Percentiles rank a stretch among this genome's conserved stretches.
Conservation (phyloP, 2,113 vertebrate species). For the Lagopus muta region DNA sequence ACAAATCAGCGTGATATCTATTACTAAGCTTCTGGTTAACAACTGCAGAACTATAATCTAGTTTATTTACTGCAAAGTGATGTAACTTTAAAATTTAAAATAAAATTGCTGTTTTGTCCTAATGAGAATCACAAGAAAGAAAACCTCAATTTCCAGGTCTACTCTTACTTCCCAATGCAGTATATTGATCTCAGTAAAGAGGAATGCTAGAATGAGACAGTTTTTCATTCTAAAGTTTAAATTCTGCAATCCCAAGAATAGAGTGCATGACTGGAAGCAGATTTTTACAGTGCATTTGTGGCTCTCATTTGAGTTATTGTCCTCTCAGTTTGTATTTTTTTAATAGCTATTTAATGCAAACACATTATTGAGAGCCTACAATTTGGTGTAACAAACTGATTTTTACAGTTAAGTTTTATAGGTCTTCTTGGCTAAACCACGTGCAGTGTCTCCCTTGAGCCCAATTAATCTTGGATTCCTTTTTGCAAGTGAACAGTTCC, state of each 20-base stretch:
- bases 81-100: not conserved
- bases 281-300: not conserved
- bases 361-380: not conserved
- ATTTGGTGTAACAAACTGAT: not conserved
- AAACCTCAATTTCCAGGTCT: not conserved
- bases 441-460: not conserved
- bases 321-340: not conserved
- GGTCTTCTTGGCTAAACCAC: not conserved
- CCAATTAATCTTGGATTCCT: constrained; percentile 23
- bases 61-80: not conserved
- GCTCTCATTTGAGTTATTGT: not conserved
- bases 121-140: not conserved
- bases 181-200: not conserved
- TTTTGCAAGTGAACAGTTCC: not conserved
- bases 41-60: not conserved
- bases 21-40: not conserved
- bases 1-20: not conserved
- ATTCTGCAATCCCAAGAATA: not conserved
- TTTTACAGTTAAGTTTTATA: constrained; percentile 1
- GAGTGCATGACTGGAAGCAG: not conserved
- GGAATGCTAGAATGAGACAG: not conserved
- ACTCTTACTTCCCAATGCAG: not conserved
- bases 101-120: not conserved
- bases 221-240: not conserved
- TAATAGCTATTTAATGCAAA: not conserved